phyloP scores from a whole-genome alignment of 2,797 vertebrate genomes.

The Clarias platycephalus region DNA sequence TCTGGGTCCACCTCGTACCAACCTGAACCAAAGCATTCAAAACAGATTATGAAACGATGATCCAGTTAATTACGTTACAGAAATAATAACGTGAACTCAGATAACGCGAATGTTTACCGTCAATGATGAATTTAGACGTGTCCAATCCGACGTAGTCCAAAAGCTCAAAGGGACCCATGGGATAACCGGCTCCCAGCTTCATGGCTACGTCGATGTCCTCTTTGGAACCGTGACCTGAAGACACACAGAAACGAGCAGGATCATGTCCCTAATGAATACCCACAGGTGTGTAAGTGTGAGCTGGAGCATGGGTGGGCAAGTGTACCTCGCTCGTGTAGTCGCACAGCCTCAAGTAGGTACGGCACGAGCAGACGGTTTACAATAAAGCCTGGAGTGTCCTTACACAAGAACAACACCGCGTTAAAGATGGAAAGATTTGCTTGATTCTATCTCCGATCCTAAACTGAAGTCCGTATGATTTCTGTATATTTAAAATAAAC shows the following conservation, averaged over 20 bases:
- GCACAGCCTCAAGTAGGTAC: slow-evolving; percentile 87
- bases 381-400: slow-evolving; percentile 96
- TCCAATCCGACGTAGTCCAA: slow-evolving; percentile 94
- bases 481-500: not conserved
- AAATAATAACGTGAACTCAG: not conserved
- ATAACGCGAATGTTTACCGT: slow-evolving; percentile 73
- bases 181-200: slow-evolving; percentile 94
- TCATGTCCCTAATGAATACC: not conserved
- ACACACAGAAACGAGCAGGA: not conserved
- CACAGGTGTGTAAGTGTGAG: not conserved
- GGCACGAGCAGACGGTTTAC: slow-evolving; percentile 95
- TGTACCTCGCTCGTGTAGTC: slow-evolving; percentile 88
- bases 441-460: not conserved
- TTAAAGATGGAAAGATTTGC: not conserved
- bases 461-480: not conserved
- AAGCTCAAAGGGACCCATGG: slow-evolving; percentile 97
- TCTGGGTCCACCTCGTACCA: slow-evolving; percentile 80
- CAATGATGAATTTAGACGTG: slow-evolving; percentile 90
- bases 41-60: not conserved
- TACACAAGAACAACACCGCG: slow-evolving; percentile 9
- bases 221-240: slow-evolving; percentile 90
- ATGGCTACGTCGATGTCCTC: slow-evolving; percentile 96
- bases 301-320: not conserved
- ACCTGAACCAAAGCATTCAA: slow-evolving; percentile 67
- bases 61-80: not conserved